Conservation (phyloP, 64 coral and sea anemone species). For the Porites lutea region DNA sequence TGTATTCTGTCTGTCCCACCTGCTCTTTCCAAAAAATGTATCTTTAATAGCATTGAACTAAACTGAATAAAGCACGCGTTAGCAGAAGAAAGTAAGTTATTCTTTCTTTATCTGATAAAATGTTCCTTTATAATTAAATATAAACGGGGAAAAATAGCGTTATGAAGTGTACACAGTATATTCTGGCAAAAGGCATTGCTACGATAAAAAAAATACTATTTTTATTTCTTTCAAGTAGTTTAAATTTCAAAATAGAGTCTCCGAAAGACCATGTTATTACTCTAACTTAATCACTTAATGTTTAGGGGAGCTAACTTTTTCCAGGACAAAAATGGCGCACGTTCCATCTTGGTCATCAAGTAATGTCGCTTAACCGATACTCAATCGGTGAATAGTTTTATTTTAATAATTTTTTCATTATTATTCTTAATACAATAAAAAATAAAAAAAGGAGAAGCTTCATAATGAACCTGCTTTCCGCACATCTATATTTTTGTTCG, state of each 20-base stretch:
- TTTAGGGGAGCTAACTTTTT: not conserved
- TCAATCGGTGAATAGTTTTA: not conserved
- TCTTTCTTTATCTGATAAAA: not conserved
- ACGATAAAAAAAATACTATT: not conserved
- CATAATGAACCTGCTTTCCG: not conserved
- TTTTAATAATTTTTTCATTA: not conserved
- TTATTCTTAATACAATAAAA: not conserved
- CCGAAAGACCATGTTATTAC: not conserved
- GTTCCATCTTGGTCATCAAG: too few relatives aligned
- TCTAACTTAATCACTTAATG: not conserved
- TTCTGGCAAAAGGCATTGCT: not conserved
- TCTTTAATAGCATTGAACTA: conserved; percentile 6
- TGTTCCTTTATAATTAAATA: not conserved
- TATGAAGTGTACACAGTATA: not conserved
- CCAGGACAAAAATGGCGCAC: too few relatives aligned
- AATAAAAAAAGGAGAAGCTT: not conserved
- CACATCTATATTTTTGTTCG: not conserved
- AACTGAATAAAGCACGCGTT: conserved; percentile 6
- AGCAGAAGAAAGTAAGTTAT: not conserved
- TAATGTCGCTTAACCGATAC: not conserved
- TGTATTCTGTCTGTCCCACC: not conserved
- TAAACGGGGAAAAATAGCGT: not conserved
- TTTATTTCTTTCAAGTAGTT: not conserved
- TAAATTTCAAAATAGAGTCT: not conserved
- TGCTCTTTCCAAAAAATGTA: not conserved